Conservation (phyloP, 2,113 vertebrate genomes). For the Percopsis transmontana region DNA sequence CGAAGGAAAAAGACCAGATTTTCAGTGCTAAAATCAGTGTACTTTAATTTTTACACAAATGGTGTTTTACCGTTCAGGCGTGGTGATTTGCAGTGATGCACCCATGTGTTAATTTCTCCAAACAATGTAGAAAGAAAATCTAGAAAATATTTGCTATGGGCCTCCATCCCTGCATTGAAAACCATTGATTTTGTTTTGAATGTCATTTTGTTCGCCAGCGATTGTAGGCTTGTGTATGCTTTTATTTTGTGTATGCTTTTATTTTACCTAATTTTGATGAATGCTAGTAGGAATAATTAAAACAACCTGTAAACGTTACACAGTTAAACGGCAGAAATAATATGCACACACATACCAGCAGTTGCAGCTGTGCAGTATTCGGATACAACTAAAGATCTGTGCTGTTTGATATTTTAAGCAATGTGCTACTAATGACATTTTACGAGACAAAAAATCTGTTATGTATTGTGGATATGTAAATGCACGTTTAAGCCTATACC, state of each 20-base stretch:
- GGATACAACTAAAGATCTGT: conserved; percentile 44
- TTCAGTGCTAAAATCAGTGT: too few relatives aligned
- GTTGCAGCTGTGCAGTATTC: conserved; percentile 51
- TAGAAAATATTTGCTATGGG: conserved; percentile 5
- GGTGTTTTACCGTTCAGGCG: conserved; percentile 1
- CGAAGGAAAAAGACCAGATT: too few relatives aligned
- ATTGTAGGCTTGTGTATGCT: conserved; percentile 45
- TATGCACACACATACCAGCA: conserved; percentile 49
- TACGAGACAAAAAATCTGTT: conserved; percentile 47
- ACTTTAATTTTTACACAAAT: conserved; percentile 9
- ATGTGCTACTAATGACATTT: conserved; percentile 36
- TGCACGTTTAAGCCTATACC: conserved; percentile 72
- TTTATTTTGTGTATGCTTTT: conserved; percentile 48
- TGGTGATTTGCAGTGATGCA: conserved; percentile 47
- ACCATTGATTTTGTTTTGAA: conserved; percentile 40
- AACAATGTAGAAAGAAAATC: conserved; percentile 16
- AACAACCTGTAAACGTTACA: conserved; percentile 20
- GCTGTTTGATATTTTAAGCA: conserved; percentile 43
- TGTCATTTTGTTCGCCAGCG: conserved; percentile 51
- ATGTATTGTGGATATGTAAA: conserved; percentile 52
- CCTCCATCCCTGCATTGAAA: conserved; percentile 24
- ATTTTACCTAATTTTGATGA: conserved; percentile 58
- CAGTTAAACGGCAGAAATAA: conserved; percentile 26
- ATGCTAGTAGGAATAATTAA: conserved; percentile 46
- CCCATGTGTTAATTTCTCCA: conserved; percentile 4